phyloP scores from a whole-genome alignment of 2,113 vertebrate species.

The Nanorana parkeri region DNA sequence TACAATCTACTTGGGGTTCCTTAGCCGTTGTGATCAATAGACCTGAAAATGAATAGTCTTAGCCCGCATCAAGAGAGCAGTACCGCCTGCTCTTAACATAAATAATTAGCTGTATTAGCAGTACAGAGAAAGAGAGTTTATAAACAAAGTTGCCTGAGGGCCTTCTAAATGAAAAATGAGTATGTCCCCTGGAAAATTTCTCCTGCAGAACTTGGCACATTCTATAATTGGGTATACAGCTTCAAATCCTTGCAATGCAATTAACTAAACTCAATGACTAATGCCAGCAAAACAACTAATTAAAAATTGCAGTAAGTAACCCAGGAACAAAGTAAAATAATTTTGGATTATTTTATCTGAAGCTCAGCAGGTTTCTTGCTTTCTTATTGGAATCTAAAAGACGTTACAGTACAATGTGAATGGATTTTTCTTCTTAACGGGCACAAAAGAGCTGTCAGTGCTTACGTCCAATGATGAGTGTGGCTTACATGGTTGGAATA shows the following conservation, averaged over 20 bases:
- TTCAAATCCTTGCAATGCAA: conserved; percentile 40
- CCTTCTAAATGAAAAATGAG: conserved; percentile 44
- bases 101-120: conserved; percentile 40
- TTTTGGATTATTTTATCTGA: conserved; percentile 39
- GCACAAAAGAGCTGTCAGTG: conserved; percentile 44
- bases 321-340: conserved; percentile 29
- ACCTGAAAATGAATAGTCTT: conserved; percentile 35
- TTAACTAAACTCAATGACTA: conserved; percentile 47
- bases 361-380: conserved; percentile 36
- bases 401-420: conserved; percentile 27
- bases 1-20: conserved; percentile 37
- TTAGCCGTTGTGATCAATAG: conserved; percentile 38
- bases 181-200: conserved; percentile 6
- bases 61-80: conserved; percentile 2
- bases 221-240: conserved; percentile 49
- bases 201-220: conserved; percentile 39
- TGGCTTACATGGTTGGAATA: conserved; percentile 14
- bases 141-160: conserved; percentile 46
- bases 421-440: conserved; percentile 20
- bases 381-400: conserved; percentile 18
- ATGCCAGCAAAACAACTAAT: conserved; percentile 52
- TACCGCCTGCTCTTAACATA: conserved; percentile 42
- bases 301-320: conserved; percentile 42
- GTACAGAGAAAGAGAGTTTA: conserved; percentile 1
- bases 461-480: conserved; percentile 11